Evolutionary conservation across 2,797 vertebrate species (phyloP).

Genomic region (Caiman crocodilus): DNA sequence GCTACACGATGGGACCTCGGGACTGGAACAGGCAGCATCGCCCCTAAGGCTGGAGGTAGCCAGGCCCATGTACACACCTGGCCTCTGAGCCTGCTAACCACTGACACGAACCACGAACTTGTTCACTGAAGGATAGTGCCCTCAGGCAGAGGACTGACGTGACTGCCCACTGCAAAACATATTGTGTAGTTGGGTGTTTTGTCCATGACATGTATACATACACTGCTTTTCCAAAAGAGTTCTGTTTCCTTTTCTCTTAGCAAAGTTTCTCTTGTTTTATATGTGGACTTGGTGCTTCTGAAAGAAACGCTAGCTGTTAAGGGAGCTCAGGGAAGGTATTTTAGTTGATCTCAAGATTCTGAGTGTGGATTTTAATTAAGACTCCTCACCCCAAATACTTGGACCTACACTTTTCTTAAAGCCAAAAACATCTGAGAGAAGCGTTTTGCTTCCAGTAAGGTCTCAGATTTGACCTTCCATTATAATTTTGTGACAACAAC

Average conservation of each 20-base stretch:
- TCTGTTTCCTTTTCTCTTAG: not conserved
- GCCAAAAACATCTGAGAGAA: not conserved
- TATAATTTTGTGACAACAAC: not conserved
- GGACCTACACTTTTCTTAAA: not conserved
- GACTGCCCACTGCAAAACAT: not conserved
- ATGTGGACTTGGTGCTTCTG: not conserved
- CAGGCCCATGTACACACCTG: not conserved
- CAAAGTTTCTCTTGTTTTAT: not conserved
- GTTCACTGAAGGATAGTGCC: not conserved
- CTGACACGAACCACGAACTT: not conserved
- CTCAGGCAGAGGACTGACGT: not conserved
- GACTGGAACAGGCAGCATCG: not conserved
- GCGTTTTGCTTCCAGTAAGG: not conserved
- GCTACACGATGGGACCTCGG: too few species aligned
- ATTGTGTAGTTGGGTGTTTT: not conserved
- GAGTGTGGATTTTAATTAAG: not conserved
- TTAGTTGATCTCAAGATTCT: not conserved
- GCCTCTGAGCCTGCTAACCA: not conserved
- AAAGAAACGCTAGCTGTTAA: not conserved
- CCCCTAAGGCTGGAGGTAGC: not conserved
- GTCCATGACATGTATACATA: not conserved
- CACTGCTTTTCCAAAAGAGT: not conserved
- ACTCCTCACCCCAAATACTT: not conserved
- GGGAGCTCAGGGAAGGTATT: not conserved
- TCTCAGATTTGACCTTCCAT: not conserved